Evolutionary conservation across 2,888 invertebrate species (phyloP).

Genomic region (Enoplolaimus lenunculus): DNA sequence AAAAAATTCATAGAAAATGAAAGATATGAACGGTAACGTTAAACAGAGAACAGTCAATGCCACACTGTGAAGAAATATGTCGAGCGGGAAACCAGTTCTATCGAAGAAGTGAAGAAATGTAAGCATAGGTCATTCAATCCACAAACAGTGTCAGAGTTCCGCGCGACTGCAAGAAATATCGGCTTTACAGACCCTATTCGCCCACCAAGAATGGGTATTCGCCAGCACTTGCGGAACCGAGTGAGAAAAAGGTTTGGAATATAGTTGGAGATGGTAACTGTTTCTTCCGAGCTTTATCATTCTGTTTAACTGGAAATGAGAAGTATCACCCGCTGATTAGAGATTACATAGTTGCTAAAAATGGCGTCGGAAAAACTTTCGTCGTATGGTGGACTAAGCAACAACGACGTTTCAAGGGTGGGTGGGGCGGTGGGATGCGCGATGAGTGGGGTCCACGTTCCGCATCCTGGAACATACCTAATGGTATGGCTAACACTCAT

Average conservation of each 20-base stretch:
- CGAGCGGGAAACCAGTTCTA: background rate
- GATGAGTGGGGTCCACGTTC: too few relatives aligned
- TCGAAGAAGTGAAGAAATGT: background rate
- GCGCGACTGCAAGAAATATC: background rate
- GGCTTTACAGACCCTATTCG: background rate
- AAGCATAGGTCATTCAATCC: background rate
- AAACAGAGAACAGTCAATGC: background rate
- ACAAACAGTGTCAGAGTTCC: background rate
- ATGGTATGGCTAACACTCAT: background rate
- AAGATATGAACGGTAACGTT: background rate
- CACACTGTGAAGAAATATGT: background rate
- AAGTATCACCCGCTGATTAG: background rate
- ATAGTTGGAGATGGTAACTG: slow-evolving; percentile 2
- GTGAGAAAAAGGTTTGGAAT: background rate
- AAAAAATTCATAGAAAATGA: background rate
- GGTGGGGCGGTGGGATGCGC: too few relatives aligned
- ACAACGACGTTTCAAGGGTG: too few relatives aligned
- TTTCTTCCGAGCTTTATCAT: slow-evolving; percentile 1
- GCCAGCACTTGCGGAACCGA: background rate
- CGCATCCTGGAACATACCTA: too few relatives aligned
- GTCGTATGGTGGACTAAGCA: too few relatives aligned
- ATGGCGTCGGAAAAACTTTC: background rate
- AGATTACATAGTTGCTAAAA: background rate
- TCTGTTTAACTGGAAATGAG: background rate
- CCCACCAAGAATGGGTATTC: background rate